Evolutionary conservation across 2,888 invertebrate genomes (phyloP).

Genomic region (Papilio protenor): DNA sequence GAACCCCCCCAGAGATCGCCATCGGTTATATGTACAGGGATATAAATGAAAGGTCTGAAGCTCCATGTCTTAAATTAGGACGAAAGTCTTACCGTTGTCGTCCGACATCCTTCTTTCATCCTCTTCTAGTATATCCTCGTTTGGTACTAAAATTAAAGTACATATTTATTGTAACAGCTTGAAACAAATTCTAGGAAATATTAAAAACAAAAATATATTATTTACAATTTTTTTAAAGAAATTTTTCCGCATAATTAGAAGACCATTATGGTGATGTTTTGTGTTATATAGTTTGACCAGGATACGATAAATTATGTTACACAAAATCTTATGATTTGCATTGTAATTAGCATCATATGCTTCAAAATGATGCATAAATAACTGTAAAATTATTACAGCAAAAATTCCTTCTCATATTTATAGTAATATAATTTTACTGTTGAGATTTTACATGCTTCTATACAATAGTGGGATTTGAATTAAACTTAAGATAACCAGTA

Average conservation of each 20-base stretch:
- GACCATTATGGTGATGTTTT: neutral
- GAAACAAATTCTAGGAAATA: neutral
- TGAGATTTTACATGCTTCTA: neutral
- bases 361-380: neutral
- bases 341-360: neutral
- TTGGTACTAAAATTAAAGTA: conserved; percentile 73
- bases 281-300: neutral
- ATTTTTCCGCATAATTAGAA: neutral
- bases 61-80: neutral
- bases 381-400: neutral
- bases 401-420: neutral
- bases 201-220: neutral
- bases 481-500: conserved; percentile 23
- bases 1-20: too few relatives aligned
- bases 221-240: neutral
- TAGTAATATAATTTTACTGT: neutral
- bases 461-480: neutral
- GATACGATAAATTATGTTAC: neutral
- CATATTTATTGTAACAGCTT: conserved; percentile 1
- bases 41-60: neutral
- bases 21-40: too few relatives aligned
- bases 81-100: conserved; percentile 68
- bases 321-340: neutral
- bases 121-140: conserved; percentile 81
- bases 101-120: conserved; percentile 79